Base-by-base conservation (phyloP, 2,888 invertebrate species). In the Apotomis turbidana region DNA sequence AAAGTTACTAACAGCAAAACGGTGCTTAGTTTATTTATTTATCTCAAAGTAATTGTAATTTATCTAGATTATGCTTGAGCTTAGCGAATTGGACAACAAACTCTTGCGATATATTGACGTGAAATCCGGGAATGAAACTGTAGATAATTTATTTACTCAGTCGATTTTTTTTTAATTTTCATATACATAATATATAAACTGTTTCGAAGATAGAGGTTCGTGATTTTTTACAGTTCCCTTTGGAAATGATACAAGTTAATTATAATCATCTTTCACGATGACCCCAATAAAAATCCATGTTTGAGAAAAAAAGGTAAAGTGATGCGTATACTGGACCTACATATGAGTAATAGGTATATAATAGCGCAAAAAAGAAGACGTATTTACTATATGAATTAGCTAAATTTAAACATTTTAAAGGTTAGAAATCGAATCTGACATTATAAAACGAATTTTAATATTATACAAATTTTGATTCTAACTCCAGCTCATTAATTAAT, bases 11-110 rank as follows among this genome's bases (percentile, higher is more conserved):
- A 55, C 58, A 58, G 62, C n/a, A 58, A 70, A 58, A 70, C 58
- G 70, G 70, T 70, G 70, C 70, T 70, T 64, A 55, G 13, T 68
- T 68, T 60, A n/a, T 52, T 58, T 57, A 27, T 68, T 58, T 59
- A 52, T 68, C 59, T 68, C 27, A 41, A 41, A 44, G 51, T 59
- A 51, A 59, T 60, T 60, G n/a, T 51, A 59, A 59, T 59, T 59
- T 52, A 13, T 59, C 51, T 68, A 51, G 49, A 67, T 49, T 59
- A 51, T 49, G 58, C 57, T 68, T 68, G 49, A 51, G 27, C 51
- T 41, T 59, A 59, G 51, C 3, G 51, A 13, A 60, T 15, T 27
- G 36, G 10, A 38, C 13, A 10, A 68, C 13, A 58, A 58, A 12
- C 58, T 49, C 57, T 58, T 10, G 13, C 10, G 38, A 49, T 55